phyloP scores from a whole-genome alignment of 2,113 vertebrate genomes.

The Oxygymnocypris stewartii region DNA sequence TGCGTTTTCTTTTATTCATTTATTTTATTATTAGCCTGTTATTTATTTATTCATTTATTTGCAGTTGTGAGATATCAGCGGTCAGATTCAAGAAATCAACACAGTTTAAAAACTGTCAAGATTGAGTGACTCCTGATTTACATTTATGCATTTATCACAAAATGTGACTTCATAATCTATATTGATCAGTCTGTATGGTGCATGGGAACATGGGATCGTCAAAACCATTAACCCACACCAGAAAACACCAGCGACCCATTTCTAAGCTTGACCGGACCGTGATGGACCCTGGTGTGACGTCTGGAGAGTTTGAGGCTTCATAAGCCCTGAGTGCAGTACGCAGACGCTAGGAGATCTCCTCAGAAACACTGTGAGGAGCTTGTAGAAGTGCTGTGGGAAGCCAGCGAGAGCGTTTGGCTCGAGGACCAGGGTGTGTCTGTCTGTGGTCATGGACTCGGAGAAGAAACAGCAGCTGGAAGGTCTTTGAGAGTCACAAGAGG shows the following conservation, averaged over 20 bases:
- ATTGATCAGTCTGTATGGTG: background rate
- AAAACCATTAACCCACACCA: background rate
- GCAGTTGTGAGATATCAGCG: background rate
- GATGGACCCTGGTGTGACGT: background rate
- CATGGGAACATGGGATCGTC: background rate
- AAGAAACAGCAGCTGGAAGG: background rate
- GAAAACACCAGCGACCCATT: background rate
- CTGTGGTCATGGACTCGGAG: background rate
- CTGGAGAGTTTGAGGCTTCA: conserved; percentile 1
- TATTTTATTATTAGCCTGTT: too few species aligned
- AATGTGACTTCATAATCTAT: background rate
- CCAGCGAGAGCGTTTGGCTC: background rate
- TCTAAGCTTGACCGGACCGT: background rate
- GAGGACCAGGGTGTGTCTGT: conserved; percentile 13
- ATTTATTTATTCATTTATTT: too few species aligned
- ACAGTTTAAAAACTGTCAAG: background rate
- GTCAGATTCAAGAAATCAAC: background rate
- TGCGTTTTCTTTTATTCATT: too few species aligned
- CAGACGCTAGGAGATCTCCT: background rate
- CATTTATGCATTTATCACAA: background rate
- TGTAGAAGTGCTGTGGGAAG: background rate
- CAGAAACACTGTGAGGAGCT: background rate
- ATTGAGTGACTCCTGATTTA: background rate
- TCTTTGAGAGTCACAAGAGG: background rate
- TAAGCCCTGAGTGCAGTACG: background rate